These are phyloP conservation scores for Pholis gunnellus DNA, from an alignment of 2,113 vertebrate genomes.

Conservation along the genomic window DNA sequence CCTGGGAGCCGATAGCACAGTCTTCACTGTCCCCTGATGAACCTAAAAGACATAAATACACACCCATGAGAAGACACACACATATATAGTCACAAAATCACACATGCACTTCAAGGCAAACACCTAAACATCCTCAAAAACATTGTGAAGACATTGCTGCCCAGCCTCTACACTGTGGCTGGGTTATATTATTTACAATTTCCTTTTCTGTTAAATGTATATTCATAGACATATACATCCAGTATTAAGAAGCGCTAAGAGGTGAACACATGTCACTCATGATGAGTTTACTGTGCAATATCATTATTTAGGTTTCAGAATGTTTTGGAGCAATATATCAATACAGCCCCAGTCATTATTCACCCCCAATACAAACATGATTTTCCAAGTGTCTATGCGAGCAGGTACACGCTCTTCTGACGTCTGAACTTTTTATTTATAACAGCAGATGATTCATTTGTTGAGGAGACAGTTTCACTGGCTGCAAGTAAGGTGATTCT, in stretches of 20 bases:
- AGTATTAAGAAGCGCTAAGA: not conserved
- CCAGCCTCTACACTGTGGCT: not conserved
- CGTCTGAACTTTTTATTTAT: not conserved
- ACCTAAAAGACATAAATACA: constrained; percentile 52
- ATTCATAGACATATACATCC: not conserved
- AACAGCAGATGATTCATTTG: constrained; percentile 5
- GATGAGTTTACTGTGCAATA: not conserved
- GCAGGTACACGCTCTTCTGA: not conserved
- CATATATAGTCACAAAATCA: not conserved
- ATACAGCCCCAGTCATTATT: not conserved
- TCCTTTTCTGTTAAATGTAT: not conserved
- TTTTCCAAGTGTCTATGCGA: not conserved
- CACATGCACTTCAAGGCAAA: not conserved
- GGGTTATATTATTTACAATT: not conserved
- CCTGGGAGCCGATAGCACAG: constrained; percentile 77
- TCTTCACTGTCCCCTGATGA: constrained; percentile 93
- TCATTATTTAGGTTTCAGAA: not conserved
- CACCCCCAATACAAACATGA: not conserved
- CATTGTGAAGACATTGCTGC: not conserved
- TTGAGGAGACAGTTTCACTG: not conserved
- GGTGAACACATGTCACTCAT: not conserved
- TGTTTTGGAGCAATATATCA: not conserved
- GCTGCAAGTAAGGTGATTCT: not conserved
- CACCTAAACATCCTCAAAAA: not conserved
- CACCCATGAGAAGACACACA: not conserved